Percentiles rank a stretch among this genome's conserved stretches.
Evolutionary conservation across 37 sponge, comb jelly and placozoan genomes (phyloP).

Genomic region (Cladorhizidae sp.): DNA sequence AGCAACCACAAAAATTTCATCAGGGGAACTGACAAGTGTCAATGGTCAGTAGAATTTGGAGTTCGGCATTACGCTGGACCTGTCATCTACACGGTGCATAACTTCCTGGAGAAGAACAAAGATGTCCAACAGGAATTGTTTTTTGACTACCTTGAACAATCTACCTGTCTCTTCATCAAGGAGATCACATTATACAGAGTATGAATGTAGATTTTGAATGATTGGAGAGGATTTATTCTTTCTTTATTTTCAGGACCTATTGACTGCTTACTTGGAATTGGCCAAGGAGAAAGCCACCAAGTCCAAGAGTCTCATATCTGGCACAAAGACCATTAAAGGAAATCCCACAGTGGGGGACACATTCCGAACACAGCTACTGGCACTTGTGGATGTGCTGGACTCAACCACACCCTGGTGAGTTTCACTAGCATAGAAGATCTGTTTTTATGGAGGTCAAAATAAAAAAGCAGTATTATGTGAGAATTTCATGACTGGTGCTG

Average conservation of each 20-base stretch:
- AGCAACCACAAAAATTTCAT: constrained; percentile 69
- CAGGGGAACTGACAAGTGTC: constrained; percentile 81
- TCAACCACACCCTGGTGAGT: constrained; percentile 87
- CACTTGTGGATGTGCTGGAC: constrained; percentile 87
- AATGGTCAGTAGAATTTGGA: constrained; percentile 84
- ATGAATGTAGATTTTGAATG: constrained; percentile 7
- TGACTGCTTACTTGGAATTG: constrained; percentile 73
- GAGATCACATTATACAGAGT: constrained; percentile 82
- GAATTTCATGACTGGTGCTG: too few species aligned
- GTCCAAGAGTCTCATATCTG: constrained; percentile 58
- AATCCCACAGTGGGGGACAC: constrained; percentile 93
- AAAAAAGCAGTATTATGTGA: too few species aligned
- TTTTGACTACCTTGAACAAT: constrained; percentile 83
- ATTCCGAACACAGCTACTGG: constrained; percentile 87
- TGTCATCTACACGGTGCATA: constrained; percentile 77
- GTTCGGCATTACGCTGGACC: constrained; percentile 87
- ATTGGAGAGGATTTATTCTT: too few species aligned
- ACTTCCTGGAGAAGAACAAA: constrained; percentile 95
- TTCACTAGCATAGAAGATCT: too few species aligned
- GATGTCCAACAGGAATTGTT: constrained; percentile 91
- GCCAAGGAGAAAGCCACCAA: constrained; percentile 61
- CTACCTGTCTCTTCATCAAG: constrained; percentile 61
- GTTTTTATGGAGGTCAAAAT: too few species aligned
- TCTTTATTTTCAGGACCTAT: constrained; percentile 53
- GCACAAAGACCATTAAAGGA: constrained; percentile 80